Evolutionary conservation across 1,140 invertebrate genomes (phyloP).

Genomic region (Sesamia nonagrioides): DNA sequence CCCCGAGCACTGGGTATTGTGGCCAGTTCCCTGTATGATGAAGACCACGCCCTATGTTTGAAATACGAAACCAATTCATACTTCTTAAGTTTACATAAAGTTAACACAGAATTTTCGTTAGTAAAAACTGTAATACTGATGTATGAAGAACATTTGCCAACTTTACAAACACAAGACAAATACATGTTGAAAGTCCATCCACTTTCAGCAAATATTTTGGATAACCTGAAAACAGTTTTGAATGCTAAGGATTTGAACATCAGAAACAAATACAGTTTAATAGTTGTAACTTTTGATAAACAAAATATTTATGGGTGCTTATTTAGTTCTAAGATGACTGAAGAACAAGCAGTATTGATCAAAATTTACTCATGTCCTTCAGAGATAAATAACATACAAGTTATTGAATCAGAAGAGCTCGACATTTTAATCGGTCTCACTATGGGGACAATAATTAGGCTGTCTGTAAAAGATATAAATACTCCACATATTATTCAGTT

Average conservation of each 20-base stretch:
- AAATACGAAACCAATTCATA: constrained; percentile 60
- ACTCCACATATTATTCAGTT: constrained; percentile 65
- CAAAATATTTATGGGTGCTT: constrained; percentile 65
- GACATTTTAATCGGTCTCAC: constrained; percentile 65
- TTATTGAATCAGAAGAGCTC: constrained; percentile 55
- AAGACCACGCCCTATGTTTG: constrained; percentile 60
- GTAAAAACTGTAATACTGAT: constrained; percentile 54
- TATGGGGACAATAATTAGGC: constrained; percentile 68
- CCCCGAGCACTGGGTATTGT: constrained; percentile 57
- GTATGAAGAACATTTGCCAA: constrained; percentile 35
- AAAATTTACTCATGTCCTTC: constrained; percentile 70
- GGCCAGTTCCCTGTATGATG: constrained; percentile 44
- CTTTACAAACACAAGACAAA: constrained; percentile 33
- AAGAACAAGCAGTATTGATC: constrained; percentile 51
- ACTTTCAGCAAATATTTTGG: constrained; percentile 54
- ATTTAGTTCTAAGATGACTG: constrained; percentile 52
- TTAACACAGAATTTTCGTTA: constrained; percentile 60
- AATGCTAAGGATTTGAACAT: constrained; percentile 39
- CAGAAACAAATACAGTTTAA: constrained; percentile 55
- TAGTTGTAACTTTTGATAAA: constrained; percentile 72
- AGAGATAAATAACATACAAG: constrained; percentile 66
- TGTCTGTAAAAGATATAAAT: constrained; percentile 54
- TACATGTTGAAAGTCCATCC: constrained; percentile 52
- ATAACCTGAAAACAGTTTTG: constrained; percentile 59
- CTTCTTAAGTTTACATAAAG: constrained; percentile 62